Evolutionary conservation across 2,888 invertebrate genomes (phyloP), one percentile per base, ranked within the genome.

Genomic region (Drosophila setosimentum): DNA sequence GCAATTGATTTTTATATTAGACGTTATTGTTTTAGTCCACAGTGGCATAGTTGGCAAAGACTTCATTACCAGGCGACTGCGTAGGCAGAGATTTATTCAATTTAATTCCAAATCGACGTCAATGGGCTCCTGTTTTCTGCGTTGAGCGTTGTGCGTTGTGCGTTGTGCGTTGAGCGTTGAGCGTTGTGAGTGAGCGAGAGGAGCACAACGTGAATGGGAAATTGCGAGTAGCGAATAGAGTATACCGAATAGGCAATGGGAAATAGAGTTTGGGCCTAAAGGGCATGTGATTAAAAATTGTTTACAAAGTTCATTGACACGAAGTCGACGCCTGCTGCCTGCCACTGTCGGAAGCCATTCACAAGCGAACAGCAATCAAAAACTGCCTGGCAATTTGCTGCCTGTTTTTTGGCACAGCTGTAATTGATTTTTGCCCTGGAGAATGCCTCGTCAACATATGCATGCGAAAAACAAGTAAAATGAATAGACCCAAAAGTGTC

Each of bases 211-310:
- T 24, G 21, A 24, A 24, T 24, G 45, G 45, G 7, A 21, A 45
- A 45, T 21, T 21, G 45, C 45, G 21, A 16, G 21, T 40, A 10
- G 40, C 40, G 40, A 40, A n/a, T 40, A 40, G 40, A 40, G 40
- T 10, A 48, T 40, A 58, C 29, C 50, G 68, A 65, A 50, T 40
- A 45, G 76, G 37, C 13, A n/a, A 45, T 29, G 53, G 48, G 49
- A 70, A 69, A 53, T 49, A 40, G 71, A 67, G 67, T 51, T 71
- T 30, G n/a, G 45, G 60, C 29, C 54, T 27, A 55, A 76, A 63
- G 58, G 78, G 80, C 81, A 78, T 88, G 90, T 85, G 88, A 90
- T 89, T 87, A 89, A 87, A 87, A 89, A 89, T 87, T 89, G 90
- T 88, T 87, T 89, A 76, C 83, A 76, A 89, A 90, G 86, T 89